A percentile compares a stretch with the other conserved stretches of the same genome.
Evolutionary conservation across 2,113 vertebrate genomes (phyloP).

Genomic region (Poecile atricapillus): DNA sequence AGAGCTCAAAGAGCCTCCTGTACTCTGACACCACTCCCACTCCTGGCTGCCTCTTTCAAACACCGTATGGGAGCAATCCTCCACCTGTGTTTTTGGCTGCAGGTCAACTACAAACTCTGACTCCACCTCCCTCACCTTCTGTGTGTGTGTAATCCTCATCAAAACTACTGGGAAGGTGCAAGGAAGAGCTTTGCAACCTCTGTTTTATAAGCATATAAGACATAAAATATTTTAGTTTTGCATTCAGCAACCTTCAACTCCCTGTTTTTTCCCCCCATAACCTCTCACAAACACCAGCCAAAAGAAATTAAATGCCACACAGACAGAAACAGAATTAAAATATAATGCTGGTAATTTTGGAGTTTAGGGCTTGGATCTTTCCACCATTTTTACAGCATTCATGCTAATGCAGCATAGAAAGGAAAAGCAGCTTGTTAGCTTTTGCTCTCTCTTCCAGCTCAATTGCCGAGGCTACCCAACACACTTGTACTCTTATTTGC

Average conservation of each 20-base stretch:
- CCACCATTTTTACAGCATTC: accelerated
- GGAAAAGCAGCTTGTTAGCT: neutral
- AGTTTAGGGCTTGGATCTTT: neutral
- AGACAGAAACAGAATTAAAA: neutral
- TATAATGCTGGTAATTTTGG: neutral
- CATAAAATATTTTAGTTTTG: neutral
- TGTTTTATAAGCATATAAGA: neutral
- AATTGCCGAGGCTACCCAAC: neutral
- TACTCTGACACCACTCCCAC: neutral
- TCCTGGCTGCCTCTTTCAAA: neutral
- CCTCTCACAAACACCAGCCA: neutral
- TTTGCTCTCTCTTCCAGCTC: neutral
- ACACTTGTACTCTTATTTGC: neutral
- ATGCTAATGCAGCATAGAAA: neutral
- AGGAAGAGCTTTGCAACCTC: neutral
- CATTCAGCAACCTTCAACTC: neutral
- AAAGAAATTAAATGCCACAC: neutral
- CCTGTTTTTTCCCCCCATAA: neutral
- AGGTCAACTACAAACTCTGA: neutral
- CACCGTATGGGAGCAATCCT: neutral
- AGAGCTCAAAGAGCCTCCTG: neutral
- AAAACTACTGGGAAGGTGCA: neutral
- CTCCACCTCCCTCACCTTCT: neutral
- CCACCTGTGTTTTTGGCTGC: neutral
- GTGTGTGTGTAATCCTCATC: neutral